Evolutionary conservation across 2,113 vertebrate genomes (phyloP), one percentile per base, ranked within the genome.

Genomic region (Oriolus oriolus): DNA sequence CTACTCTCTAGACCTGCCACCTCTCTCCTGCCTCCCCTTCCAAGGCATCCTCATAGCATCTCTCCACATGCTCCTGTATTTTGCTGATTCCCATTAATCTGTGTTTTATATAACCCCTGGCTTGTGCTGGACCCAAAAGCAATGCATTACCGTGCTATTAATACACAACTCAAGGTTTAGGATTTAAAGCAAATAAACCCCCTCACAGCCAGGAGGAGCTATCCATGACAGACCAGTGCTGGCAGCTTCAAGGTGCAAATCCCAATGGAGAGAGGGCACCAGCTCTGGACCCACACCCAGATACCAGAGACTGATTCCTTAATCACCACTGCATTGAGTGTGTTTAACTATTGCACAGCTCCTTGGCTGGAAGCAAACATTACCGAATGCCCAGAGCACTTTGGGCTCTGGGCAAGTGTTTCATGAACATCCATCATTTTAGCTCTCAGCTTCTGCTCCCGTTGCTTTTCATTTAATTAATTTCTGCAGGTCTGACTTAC

Each of bases 41-140:
- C 76, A 84, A 81, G 56, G 33, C 84, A 64, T 64, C 80, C 77
- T 75, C 74, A 41, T 33, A 0, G 1, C 78, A 71, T 61, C 65
- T 53, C 78, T 89, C 79, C 79, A 27, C 2, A 4, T 30, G 54
- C 63, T 83, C 23, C 85, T 73, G 49, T 30, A 4, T 93, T 93
- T 82, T 82, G 68, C 91, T 80, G 68, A 83, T 87, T 94, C 90
- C 63, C 47, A 39, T 74, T 95, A 95, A 94, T 94, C 95, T 85
- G 45, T 45, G 35, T 80, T 96, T 96, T 95, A 91, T 59, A 28
- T 86, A 94, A 96, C 66, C 66, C 42, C 78, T 56, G 70, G 39
- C n/a, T 71, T 57, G 35, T 2, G 7, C 65, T n/a, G 59, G 79
- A 54, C 75, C 31, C 54, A 41, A 66, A 79, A 77, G 39, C 11